phyloP scores from a whole-genome alignment of 1,140 invertebrate species.

The Drosophila sulfurigaster region DNA sequence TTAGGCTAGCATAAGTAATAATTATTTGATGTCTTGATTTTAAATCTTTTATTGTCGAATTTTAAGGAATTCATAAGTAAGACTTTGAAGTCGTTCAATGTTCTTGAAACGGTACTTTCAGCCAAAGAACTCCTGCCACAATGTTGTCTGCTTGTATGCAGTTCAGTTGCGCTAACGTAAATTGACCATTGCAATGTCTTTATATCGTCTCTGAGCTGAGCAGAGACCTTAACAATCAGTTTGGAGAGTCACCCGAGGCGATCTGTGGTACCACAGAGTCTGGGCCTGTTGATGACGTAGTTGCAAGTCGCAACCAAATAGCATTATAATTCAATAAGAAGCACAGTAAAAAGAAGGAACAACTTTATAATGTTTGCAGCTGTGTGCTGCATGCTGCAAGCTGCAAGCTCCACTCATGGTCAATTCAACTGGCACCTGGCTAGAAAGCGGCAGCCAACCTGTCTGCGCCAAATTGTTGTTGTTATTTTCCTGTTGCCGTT shows the following conservation, averaged over 20 bases:
- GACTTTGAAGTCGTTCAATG: not conserved
- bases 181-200: conserved; percentile 55
- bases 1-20: too few relatives aligned
- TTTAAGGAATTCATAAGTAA: not conserved
- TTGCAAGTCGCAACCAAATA: conserved; percentile 55
- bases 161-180: not conserved
- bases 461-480: conserved; percentile 61
- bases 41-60: too few relatives aligned
- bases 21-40: too few relatives aligned
- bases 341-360: conserved; percentile 21
- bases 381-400: conserved; percentile 30
- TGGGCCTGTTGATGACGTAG: conserved; percentile 53
- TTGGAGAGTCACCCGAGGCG: conserved; percentile 18
- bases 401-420: conserved; percentile 7
- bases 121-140: not conserved
- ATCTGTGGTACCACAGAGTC: conserved; percentile 29
- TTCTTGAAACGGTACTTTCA: not conserved
- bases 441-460: conserved; percentile 60
- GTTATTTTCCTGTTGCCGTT: conserved; percentile 49
- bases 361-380: conserved; percentile 38
- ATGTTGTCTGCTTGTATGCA: not conserved
- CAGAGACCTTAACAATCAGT: conserved; percentile 19
- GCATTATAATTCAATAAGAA: conserved; percentile 81
- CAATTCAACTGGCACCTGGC: conserved; percentile 54
- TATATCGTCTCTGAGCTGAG: conserved; percentile 17